These are phyloP conservation scores for Hydraecia micacea DNA, from an alignment of 2,888 invertebrate species.

Conservation along the genomic window DNA sequence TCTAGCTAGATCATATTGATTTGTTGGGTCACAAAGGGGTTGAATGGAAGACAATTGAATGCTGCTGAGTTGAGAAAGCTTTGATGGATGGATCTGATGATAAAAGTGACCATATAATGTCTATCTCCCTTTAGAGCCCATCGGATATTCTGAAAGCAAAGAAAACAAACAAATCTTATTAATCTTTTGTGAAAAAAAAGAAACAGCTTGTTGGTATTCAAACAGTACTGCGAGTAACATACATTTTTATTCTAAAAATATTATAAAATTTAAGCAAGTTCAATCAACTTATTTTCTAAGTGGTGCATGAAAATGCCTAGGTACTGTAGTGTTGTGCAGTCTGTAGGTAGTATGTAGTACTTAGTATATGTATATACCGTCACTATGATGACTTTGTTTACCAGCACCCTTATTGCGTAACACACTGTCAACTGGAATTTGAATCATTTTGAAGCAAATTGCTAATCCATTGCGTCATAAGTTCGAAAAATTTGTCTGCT, in stretches of 20 bases:
- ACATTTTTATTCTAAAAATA: too few species aligned
- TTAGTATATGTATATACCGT: background rate
- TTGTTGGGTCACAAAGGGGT: background rate
- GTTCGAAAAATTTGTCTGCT: too few species aligned
- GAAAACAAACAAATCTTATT: too few species aligned
- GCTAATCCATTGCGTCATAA: too few species aligned
- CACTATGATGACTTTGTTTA: background rate
- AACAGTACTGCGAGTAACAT: background rate
- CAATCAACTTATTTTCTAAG: background rate
- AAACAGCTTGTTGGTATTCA: background rate
- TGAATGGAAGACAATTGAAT: background rate
- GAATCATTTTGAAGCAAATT: too few species aligned
- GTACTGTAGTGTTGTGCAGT: background rate
- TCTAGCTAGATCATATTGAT: background rate
- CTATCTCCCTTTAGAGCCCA: background rate
- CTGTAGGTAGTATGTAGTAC: background rate
- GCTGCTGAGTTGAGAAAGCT: background rate
- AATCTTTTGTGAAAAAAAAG: background rate
- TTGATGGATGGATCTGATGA: background rate
- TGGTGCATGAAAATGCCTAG: background rate
- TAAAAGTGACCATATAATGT: background rate
- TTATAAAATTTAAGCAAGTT: too few species aligned
- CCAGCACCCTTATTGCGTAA: too few species aligned
- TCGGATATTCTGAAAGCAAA: background rate
- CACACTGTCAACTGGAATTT: too few species aligned